These are phyloP conservation scores for Drosophila erecta DNA, from an alignment of 1,140 invertebrate species.

Conservation along the genomic window DNA sequence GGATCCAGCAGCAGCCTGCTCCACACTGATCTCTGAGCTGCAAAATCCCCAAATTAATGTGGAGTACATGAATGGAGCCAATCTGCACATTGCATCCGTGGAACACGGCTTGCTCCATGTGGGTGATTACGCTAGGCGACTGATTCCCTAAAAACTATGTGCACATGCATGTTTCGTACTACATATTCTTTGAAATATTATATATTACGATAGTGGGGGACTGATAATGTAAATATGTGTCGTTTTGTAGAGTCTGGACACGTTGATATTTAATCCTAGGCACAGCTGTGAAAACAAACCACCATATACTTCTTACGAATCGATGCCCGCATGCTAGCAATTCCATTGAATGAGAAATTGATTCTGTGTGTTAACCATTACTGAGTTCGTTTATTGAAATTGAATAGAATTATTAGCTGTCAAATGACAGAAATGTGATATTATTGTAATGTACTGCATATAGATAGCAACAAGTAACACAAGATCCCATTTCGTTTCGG, in stretches of 20 bases:
- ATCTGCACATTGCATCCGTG: conserved; percentile 85
- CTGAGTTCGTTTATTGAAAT: conserved; percentile 73
- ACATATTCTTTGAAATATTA: too few relatives aligned
- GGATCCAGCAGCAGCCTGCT: conserved; percentile 88
- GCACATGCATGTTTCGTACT: too few relatives aligned
- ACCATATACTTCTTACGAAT: not conserved
- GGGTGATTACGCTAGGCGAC: conserved; percentile 82
- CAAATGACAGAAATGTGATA: conserved; percentile 63
- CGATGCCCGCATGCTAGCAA: conserved; percentile 18
- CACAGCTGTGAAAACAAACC: conserved; percentile 23
- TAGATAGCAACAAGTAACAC: conserved; percentile 79
- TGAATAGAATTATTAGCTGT: conserved; percentile 77
- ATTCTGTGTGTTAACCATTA: conserved; percentile 46
- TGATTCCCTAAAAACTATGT: not conserved
- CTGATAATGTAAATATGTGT: too few relatives aligned
- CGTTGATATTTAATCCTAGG: too few relatives aligned
- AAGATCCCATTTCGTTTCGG: conserved; percentile 39
- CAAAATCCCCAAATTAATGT: conserved; percentile 87
- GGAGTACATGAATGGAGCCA: conserved; percentile 82
- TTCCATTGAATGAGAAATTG: conserved; percentile 15
- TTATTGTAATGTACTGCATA: conserved; percentile 63
- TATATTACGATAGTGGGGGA: too few relatives aligned
- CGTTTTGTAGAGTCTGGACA: too few relatives aligned
- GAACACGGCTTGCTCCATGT: conserved; percentile 85
- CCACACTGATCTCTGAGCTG: conserved; percentile 86